Evolutionary conservation across 1,140 invertebrate species (phyloP).

Genomic region (Neodiprion pinetum): DNA sequence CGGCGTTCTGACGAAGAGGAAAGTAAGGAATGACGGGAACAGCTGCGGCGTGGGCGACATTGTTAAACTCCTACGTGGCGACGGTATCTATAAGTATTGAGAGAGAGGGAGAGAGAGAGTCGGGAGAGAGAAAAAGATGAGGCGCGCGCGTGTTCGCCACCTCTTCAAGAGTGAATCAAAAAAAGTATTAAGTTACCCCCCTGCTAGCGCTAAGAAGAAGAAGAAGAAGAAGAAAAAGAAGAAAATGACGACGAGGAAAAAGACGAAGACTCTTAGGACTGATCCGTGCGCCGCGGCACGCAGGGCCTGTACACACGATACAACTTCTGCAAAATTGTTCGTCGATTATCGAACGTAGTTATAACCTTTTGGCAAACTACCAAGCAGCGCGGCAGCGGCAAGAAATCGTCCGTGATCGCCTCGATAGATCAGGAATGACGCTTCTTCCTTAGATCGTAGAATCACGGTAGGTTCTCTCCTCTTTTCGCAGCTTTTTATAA

Average conservation of each 20-base stretch:
- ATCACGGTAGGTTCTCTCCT: too few species aligned
- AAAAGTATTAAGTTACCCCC: not conserved
- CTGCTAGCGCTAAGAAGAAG: not conserved
- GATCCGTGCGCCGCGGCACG: too few species aligned
- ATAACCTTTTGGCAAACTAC: too few species aligned
- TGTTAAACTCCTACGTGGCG: conserved; percentile 18
- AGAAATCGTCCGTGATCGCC: too few species aligned
- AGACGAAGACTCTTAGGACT: not conserved
- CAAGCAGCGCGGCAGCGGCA: too few species aligned
- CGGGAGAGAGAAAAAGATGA: not conserved
- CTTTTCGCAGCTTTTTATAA: too few species aligned
- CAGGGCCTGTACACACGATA: too few species aligned
- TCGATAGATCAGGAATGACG: too few species aligned
- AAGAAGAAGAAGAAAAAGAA: not conserved
- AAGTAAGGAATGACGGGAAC: conserved; percentile 20
- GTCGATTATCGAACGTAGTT: too few species aligned
- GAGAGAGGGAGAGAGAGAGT: too few species aligned
- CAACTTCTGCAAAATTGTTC: too few species aligned
- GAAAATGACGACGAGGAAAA: not conserved
- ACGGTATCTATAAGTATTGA: not conserved
- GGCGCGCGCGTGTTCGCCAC: not conserved
- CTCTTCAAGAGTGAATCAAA: not conserved
- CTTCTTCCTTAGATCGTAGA: too few species aligned
- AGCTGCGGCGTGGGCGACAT: conserved; percentile 30
- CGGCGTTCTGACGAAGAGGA: not conserved